These are phyloP conservation scores for Hyles euphorbiae DNA, from an alignment of 1,140 invertebrate species.

Conservation along the genomic window DNA sequence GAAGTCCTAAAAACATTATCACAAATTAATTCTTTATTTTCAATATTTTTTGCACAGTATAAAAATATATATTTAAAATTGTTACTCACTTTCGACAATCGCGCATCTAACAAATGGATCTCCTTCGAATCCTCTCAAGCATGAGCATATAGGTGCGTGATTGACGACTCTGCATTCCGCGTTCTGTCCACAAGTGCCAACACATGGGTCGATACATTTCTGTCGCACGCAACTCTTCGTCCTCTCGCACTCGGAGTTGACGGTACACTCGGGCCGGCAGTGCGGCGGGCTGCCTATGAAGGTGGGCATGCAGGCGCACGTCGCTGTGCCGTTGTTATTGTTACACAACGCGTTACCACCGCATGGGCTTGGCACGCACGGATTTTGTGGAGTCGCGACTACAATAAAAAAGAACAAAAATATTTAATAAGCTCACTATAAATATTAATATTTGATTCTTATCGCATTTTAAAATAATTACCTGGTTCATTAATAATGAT, in stretches of 20 bases:
- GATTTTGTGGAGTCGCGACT: conserved; percentile 66
- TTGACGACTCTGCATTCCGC: conserved; percentile 85
- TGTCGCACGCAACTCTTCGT: conserved; percentile 86
- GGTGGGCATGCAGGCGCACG: conserved; percentile 78
- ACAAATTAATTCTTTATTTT: conserved; percentile 1
- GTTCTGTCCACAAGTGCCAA: conserved; percentile 83
- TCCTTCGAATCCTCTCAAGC: conserved; percentile 76
- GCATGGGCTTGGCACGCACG: conserved; percentile 83
- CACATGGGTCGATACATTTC: conserved; percentile 81
- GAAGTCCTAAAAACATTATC: conserved; percentile 32
- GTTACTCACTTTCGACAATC: conserved; percentile 43
- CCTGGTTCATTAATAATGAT: conserved; percentile 73
- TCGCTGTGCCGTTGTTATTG: conserved; percentile 77
- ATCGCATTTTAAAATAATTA: conserved; percentile 16
- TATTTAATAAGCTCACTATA: conserved; percentile 84
- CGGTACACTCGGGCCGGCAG: conserved; percentile 86
- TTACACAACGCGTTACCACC: conserved; percentile 84
- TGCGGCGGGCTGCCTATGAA: conserved; percentile 79
- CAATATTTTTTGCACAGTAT: too few species aligned
- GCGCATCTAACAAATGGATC: conserved; percentile 80
- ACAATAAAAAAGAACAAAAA: conserved; percentile 52
- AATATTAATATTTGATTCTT: conserved; percentile 55
- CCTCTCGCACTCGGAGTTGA: conserved; percentile 87
- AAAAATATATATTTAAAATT: not conserved
- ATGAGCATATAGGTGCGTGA: conserved; percentile 85